These are phyloP conservation scores for Galerucella nymphaeae DNA, from an alignment of 2,888 invertebrate genomes.

Conservation along the genomic window DNA sequence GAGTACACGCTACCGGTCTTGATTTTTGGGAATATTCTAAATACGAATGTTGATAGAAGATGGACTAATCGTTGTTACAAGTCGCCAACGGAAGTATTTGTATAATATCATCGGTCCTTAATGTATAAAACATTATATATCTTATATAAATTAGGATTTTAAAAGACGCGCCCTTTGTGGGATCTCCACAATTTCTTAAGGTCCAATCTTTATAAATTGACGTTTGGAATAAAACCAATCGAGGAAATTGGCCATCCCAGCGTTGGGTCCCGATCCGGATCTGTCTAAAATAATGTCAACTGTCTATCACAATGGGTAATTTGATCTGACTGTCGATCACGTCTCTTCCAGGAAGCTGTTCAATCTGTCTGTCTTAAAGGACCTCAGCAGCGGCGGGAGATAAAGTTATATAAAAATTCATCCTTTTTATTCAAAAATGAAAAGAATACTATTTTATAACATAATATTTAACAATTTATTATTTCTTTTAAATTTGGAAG, in stretches of 20 bases:
- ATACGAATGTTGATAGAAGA: conserved; percentile 12
- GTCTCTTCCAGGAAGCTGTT: conserved; percentile 58
- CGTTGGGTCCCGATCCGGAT: conserved; percentile 32
- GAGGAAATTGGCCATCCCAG: conserved; percentile 23
- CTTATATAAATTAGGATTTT: too few species aligned
- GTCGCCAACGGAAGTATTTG: too few species aligned
- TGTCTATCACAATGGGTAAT: conserved; percentile 61
- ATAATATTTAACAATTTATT: too few species aligned
- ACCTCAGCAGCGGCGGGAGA: conserved; percentile 10
- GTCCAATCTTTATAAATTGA: conserved; percentile 23
- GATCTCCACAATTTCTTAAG: background rate
- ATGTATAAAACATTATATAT: too few species aligned
- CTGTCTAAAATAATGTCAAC: conserved; percentile 46
- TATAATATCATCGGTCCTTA: too few species aligned
- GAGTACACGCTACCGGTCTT: background rate
- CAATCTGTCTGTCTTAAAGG: conserved; percentile 53
- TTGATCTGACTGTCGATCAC: conserved; percentile 62
- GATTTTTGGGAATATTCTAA: conserved; percentile 3
- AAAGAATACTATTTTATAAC: background rate
- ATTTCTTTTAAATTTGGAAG: too few species aligned
- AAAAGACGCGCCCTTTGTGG: background rate
- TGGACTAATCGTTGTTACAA: too few species aligned
- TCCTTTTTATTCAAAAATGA: background rate
- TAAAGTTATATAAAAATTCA: background rate
- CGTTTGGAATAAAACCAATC: conserved; percentile 21